A percentile compares a stretch with the other conserved stretches of the same genome.
Conservation (phyloP, 2,797 vertebrate genomes). For the Phoxinus dragarum region DNA sequence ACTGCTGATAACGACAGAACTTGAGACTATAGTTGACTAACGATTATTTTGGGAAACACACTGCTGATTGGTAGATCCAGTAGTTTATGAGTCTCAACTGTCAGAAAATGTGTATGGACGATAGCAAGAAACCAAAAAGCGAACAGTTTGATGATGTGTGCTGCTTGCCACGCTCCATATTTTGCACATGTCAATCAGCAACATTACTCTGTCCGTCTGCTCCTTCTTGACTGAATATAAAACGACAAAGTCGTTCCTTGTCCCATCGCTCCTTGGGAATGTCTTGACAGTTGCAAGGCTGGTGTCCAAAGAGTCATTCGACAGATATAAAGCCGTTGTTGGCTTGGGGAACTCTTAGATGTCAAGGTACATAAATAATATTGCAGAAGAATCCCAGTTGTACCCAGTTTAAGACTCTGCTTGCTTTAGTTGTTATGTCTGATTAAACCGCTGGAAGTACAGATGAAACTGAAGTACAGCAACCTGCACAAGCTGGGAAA, state of each 20-base stretch:
- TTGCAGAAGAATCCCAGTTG: background rate
- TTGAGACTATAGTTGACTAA: too few relatives aligned
- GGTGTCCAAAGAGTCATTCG: background rate
- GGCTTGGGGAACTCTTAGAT: background rate
- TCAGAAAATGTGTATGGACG: background rate
- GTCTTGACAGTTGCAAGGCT: background rate
- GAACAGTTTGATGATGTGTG: background rate
- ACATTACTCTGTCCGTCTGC: background rate
- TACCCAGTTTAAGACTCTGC: background rate
- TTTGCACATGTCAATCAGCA: background rate
- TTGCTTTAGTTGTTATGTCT: background rate
- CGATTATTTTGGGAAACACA: too few relatives aligned
- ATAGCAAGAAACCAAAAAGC: background rate
- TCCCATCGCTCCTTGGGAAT: background rate
- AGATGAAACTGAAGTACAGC: background rate
- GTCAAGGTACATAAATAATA: background rate
- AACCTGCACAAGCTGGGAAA: background rate
- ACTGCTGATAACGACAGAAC: too few relatives aligned
- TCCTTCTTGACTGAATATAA: background rate
- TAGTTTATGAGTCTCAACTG: background rate
- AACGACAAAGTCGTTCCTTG: background rate
- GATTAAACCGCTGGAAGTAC: background rate
- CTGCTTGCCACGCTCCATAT: background rate
- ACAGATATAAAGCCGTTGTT: background rate
- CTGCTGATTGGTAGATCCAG: background rate